These are phyloP conservation scores for Onychostruthus taczanowskii DNA, from an alignment of 2,113 vertebrate genomes.

Conservation along the genomic window DNA sequence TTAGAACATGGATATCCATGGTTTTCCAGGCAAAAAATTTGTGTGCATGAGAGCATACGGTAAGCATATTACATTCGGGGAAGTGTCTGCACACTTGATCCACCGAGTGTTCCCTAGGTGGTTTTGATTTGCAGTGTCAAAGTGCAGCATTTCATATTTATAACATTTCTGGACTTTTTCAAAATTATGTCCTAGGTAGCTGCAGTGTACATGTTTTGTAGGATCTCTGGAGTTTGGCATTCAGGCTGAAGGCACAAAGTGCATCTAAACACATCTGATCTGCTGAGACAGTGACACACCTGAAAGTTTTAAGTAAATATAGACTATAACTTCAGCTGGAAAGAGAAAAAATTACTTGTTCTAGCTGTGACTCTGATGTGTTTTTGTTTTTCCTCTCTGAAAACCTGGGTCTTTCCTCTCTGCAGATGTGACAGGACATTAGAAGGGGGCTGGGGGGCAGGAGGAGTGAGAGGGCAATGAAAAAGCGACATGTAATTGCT, in stretches of 20 bases:
- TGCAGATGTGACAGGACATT: not conserved
- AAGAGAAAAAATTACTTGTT: not conserved
- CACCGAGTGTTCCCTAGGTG: not conserved
- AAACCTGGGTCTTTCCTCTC: not conserved
- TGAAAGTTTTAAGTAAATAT: not conserved
- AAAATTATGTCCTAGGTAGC: not conserved
- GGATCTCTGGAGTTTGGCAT: not conserved
- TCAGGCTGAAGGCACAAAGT: not conserved
- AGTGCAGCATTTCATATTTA: not conserved
- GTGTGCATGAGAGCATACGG: not conserved
- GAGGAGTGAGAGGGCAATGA: not conserved
- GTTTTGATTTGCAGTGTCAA: not conserved
- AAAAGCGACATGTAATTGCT: not conserved
- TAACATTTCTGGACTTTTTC: not conserved
- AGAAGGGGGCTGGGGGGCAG: not conserved
- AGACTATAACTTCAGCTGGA: not conserved
- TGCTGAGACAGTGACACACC: not conserved
- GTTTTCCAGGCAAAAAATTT: not conserved
- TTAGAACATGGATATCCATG: not conserved
- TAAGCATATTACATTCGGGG: not conserved
- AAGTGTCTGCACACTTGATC: not conserved
- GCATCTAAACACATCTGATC: not conserved
- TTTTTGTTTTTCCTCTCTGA: not conserved
- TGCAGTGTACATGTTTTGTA: rapidly evolving
- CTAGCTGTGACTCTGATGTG: rapidly evolving